Percentiles rank a stretch among this genome's conserved stretches.
Evolutionary conservation across 2,888 invertebrate genomes (phyloP).

Genomic region (Thyatira batis): DNA sequence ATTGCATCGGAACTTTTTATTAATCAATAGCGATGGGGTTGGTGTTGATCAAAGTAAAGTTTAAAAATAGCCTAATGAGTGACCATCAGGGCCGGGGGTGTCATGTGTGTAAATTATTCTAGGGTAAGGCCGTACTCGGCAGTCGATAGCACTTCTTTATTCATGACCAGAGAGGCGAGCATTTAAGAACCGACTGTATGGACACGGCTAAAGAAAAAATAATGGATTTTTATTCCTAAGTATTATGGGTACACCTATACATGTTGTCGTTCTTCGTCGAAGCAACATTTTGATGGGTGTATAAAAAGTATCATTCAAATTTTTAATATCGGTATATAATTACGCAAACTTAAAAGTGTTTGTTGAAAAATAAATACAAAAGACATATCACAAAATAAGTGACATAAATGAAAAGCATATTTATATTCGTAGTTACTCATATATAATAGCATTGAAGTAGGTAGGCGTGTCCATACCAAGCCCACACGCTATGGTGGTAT

Average conservation of each 20-base stretch:
- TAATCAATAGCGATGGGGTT: constrained; percentile 29
- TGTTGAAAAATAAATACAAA: background rate
- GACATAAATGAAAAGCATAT: background rate
- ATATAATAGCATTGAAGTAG: constrained; percentile 15
- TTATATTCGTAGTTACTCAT: background rate
- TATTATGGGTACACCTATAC: constrained; percentile 12
- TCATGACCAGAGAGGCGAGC: constrained; percentile 68
- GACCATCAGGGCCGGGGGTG: constrained; percentile 35
- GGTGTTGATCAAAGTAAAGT: constrained; percentile 38
- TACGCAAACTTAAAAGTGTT: no score
- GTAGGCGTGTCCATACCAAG: constrained; percentile 48
- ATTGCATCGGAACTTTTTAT: constrained; percentile 1
- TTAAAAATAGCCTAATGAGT: constrained; percentile 59
- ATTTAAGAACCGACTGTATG: constrained; percentile 56
- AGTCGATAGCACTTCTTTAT: constrained; percentile 79
- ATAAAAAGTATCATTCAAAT: no score
- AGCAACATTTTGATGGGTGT: background rate
- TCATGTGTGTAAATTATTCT: constrained; percentile 74
- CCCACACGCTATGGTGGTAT: constrained; percentile 45
- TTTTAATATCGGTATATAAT: no score
- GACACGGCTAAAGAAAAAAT: constrained; percentile 41
- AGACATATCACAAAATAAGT: background rate
- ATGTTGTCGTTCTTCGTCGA: background rate
- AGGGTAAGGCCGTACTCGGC: constrained; percentile 54
- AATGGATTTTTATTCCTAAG: constrained; percentile 25